Evolutionary conservation across 2,797 vertebrate genomes (phyloP).

Genomic region (Glyptemys insculpta): DNA sequence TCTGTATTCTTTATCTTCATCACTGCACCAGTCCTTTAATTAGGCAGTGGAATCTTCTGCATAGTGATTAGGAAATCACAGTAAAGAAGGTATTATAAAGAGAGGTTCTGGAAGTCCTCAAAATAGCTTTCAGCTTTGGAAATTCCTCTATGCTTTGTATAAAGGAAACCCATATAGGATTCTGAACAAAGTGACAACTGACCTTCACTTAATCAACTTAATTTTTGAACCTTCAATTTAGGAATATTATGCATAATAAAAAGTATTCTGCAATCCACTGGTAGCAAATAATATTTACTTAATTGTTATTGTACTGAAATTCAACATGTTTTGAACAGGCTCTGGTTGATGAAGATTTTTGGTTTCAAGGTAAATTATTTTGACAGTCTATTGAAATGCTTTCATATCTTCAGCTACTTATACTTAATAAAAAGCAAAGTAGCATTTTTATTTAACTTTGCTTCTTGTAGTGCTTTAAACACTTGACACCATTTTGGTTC

Average conservation of each 20-base stretch:
- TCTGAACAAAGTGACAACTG: constrained; percentile 53
- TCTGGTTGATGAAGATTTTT: constrained; percentile 22
- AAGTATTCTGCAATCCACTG: background rate
- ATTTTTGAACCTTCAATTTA: constrained; percentile 32
- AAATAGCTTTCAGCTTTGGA: constrained; percentile 77
- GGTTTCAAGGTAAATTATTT: constrained; percentile 19
- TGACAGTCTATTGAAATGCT: background rate
- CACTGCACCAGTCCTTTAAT: constrained; percentile 83
- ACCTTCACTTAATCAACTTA: constrained; percentile 62
- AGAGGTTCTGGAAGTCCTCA: constrained; percentile 77
- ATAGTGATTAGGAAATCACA: constrained; percentile 84
- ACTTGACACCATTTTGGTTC: background rate
- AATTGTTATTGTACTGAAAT: constrained; percentile 4
- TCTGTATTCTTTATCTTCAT: constrained; percentile 86
- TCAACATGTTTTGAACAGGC: constrained; percentile 1
- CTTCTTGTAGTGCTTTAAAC: background rate
- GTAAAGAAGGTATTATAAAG: constrained; percentile 82
- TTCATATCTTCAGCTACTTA: constrained; percentile 30
- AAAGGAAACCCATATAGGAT: constrained; percentile 58
- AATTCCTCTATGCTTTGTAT: constrained; percentile 69
- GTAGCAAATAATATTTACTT: background rate
- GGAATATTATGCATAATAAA: constrained; percentile 43
- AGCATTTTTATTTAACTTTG: background rate
- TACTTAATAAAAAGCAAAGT: background rate
- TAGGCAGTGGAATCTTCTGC: constrained; percentile 82